Evolutionary conservation across 2,797 vertebrate species (phyloP).

Genomic region (Phalloptychus januarius): DNA sequence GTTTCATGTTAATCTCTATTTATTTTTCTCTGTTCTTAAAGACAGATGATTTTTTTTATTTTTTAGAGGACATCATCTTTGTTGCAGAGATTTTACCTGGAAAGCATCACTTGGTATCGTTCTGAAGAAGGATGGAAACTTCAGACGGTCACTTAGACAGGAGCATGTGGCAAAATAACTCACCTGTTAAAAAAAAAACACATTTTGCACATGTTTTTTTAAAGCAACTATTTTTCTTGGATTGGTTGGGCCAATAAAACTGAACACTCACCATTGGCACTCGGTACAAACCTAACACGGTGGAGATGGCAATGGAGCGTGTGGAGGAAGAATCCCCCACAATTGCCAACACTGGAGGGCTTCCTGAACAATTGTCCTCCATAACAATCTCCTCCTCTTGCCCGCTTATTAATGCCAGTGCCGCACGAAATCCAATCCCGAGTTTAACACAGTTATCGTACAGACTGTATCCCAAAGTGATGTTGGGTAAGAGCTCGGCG

Average conservation of each 20-base stretch:
- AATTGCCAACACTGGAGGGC: constrained; percentile 44
- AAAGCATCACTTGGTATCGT: constrained; percentile 78
- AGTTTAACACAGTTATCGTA: constrained; percentile 72
- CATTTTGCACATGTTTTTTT: not conserved
- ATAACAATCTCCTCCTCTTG: constrained; percentile 33
- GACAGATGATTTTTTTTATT: not conserved
- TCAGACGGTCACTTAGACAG: constrained; percentile 58
- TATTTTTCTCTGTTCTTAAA: not conserved
- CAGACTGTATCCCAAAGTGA: constrained; percentile 72
- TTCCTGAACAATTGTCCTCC: constrained; percentile 37
- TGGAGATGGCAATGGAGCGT: constrained; percentile 52
- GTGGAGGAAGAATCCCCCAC: constrained; percentile 67
- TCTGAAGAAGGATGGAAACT: constrained; percentile 64
- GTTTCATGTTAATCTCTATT: no score
- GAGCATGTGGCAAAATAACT: constrained; percentile 76
- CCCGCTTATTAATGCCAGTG: constrained; percentile 56
- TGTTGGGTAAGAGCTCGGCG: constrained; percentile 59
- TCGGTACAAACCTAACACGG: constrained; percentile 54
- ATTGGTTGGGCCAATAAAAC: not conserved
- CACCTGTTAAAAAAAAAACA: constrained; percentile 61
- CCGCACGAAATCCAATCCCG: constrained; percentile 69
- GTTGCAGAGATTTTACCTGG: constrained; percentile 50
- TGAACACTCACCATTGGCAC: constrained; percentile 57
- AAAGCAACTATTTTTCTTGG: not conserved
- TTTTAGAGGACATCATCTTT: not conserved